Percentiles rank a stretch among this genome's conserved stretches.
Evolutionary conservation across 1,140 invertebrate genomes (phyloP).

Genomic region (Drosophila teissieri): DNA sequence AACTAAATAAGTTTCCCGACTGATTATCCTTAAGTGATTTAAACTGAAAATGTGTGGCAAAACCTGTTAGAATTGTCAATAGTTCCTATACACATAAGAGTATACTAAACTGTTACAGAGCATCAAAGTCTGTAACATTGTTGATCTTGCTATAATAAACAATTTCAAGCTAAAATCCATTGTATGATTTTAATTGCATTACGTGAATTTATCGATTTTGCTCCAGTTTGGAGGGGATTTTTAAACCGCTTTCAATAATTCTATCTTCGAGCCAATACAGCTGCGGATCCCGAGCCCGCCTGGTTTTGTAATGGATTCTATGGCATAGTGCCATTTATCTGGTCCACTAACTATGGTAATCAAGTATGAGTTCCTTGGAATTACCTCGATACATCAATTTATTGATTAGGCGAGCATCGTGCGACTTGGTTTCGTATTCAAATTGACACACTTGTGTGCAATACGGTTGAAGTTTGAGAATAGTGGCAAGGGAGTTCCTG

Average conservation of each 20-base stretch:
- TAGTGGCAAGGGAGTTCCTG: conserved; percentile 3
- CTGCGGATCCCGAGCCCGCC: conserved; percentile 3
- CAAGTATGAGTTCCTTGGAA: conserved; percentile 30
- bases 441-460: background rate
- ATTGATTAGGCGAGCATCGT: conserved; percentile 1
- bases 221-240: conserved; percentile 27
- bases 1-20: background rate
- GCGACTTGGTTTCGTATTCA: conserved; percentile 19
- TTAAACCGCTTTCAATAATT: conserved; percentile 7
- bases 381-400: conserved; percentile 20
- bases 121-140: background rate
- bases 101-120: conserved; percentile 2
- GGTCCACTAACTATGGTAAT: conserved; percentile 21
- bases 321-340: conserved; percentile 1
- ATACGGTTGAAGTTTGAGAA: conserved; percentile 3
- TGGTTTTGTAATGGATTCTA: conserved; percentile 13
- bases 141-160: conserved; percentile 22
- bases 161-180: conserved; percentile 18
- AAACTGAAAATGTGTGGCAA: conserved; percentile 5
- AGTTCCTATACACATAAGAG: conserved; percentile 4
- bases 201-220: conserved; percentile 10
- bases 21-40: conserved; percentile 6
- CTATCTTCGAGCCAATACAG: conserved; percentile 1
- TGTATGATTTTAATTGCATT: conserved; percentile 13
- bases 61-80: background rate